A percentile compares a stretch with the other conserved stretches of the same genome.
These are phyloP conservation scores for Laterallus jamaicensis DNA, from an alignment of 2,113 vertebrate species.

Conservation along the genomic window DNA sequence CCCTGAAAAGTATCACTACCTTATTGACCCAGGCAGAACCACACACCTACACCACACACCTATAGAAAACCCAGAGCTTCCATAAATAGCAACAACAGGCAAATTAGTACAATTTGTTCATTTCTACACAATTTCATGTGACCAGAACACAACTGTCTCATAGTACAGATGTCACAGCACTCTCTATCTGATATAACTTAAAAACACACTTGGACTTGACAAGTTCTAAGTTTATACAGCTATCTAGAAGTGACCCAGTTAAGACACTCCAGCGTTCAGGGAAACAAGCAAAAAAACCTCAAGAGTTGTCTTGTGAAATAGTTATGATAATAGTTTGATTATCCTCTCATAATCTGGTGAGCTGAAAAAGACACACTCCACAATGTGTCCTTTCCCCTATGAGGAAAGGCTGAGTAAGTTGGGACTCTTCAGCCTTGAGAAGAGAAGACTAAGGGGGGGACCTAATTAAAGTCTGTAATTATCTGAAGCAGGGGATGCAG, in stretches of 20 bases:
- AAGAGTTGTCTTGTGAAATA: background rate
- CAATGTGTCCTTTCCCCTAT: no score
- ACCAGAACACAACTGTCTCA: background rate
- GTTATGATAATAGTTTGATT: background rate
- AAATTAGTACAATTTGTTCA: background rate
- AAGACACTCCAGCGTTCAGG: background rate
- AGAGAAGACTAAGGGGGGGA: no score
- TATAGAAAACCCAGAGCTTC: background rate
- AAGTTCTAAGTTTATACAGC: background rate
- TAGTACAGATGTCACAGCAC: background rate
- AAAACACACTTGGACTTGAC: background rate
- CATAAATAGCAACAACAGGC: background rate
- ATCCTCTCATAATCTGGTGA: background rate
- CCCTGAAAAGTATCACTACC: background rate
- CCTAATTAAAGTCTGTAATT: no score
- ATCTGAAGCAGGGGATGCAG: no score
- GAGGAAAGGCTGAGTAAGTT: no score
- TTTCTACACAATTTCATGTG: background rate
- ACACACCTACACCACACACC: background rate
- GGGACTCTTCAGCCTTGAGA: no score
- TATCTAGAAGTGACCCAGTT: background rate
- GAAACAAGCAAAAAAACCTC: background rate
- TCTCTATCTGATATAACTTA: background rate
- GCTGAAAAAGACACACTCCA: background rate
- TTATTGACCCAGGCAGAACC: background rate